These are phyloP conservation scores for Acromyrmex echinatior DNA, from an alignment of 1,140 invertebrate genomes.

Conservation along the genomic window DNA sequence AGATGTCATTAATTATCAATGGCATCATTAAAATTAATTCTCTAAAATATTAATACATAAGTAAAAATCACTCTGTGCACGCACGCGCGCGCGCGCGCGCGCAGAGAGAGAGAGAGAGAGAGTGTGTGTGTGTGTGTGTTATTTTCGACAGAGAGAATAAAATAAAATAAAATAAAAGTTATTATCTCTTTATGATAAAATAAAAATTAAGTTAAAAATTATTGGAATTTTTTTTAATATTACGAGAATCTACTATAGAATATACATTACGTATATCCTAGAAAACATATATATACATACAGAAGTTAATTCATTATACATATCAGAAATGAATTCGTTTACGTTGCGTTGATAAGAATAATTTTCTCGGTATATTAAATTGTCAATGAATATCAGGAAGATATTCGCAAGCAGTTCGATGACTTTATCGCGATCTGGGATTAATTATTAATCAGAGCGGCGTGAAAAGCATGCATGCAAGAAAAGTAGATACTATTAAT, in stretches of 20 bases:
- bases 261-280: not conserved
- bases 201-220: not conserved
- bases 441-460: constrained; percentile 16
- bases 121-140: too few species aligned
- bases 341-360: not conserved
- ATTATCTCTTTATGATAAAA: not conserved
- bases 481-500: not conserved
- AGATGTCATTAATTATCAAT: not conserved
- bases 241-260: not conserved
- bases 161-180: not conserved
- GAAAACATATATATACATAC: not conserved
- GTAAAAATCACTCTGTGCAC: too few species aligned
- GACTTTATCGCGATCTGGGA: constrained; percentile 1
- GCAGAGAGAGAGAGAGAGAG: too few species aligned
- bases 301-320: not conserved
- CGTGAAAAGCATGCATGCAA: not conserved
- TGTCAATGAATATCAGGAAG: not conserved
- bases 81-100: too few species aligned
- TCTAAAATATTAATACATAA: too few species aligned
- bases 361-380: constrained; percentile 1
- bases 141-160: too few species aligned
- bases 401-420: not conserved
- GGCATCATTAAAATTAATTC: too few species aligned
- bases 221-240: not conserved
- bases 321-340: not conserved